A percentile compares a stretch with the other conserved stretches of the same genome.
Conservation (phyloP, 2,113 vertebrate genomes). For the Petromus typicus region DNA sequence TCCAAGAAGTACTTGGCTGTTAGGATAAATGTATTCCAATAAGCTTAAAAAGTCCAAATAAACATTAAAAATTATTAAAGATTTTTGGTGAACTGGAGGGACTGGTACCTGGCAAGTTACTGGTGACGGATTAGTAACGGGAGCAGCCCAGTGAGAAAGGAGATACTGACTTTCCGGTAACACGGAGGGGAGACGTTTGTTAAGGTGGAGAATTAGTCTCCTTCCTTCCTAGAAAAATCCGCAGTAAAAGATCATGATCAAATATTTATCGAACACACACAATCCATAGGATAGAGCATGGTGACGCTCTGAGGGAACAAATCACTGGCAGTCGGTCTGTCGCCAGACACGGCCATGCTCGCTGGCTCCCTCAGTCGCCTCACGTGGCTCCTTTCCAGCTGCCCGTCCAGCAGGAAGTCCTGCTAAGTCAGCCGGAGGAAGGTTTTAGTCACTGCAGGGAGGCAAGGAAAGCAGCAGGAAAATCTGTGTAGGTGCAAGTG, state of each 20-base stretch:
- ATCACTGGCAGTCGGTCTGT: background rate
- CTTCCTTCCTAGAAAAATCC: background rate
- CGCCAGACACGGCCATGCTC: background rate
- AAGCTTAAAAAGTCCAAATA: slow-evolving; percentile 47
- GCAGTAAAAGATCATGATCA: background rate
- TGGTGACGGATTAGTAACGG: background rate
- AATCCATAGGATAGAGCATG: background rate
- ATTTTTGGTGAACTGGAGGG: background rate
- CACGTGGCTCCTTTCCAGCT: background rate
- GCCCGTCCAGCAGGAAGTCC: background rate
- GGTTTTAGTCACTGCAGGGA: slow-evolving; percentile 14
- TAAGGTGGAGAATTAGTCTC: background rate
- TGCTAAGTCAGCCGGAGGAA: background rate
- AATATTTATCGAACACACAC: background rate
- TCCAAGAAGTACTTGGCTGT: slow-evolving; percentile 13
- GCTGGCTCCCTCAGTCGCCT: background rate
- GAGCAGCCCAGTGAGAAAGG: background rate
- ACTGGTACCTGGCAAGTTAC: background rate
- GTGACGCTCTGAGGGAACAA: background rate
- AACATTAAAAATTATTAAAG: background rate
- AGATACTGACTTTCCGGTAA: background rate
- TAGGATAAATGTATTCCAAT: slow-evolving; percentile 25
- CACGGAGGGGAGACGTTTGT: background rate
- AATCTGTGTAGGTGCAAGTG: background rate
- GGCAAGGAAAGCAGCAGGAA: background rate